Percentiles rank a stretch among this genome's conserved stretches.
These are phyloP conservation scores for Hormiphora californensis DNA, from an alignment of 37 sponge, comb jelly and placozoan genomes.

Conservation along the genomic window DNA sequence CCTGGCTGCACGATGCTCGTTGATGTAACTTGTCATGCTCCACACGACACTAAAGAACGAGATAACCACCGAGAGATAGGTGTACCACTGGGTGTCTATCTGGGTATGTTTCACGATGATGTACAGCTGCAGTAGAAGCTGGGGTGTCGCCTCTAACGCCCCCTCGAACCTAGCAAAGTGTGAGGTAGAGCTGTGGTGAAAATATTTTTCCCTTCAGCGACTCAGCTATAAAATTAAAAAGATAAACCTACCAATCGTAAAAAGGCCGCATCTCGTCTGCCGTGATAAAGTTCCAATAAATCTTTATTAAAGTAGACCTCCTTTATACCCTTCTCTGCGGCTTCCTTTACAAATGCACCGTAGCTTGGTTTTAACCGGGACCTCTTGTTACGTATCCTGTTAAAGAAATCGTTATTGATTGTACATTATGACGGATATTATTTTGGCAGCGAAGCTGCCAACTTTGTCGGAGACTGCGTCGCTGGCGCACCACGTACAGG, in stretches of 20 bases:
- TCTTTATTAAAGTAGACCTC: conserved; percentile 26
- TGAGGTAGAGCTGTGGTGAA: too few species aligned
- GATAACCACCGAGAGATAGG: conserved; percentile 17
- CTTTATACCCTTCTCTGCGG: background rate
- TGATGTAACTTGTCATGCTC: conserved; percentile 37
- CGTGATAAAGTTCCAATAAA: background rate
- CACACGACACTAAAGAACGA: background rate
- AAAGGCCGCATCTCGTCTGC: conserved; percentile 15
- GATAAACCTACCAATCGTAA: background rate
- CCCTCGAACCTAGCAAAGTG: background rate
- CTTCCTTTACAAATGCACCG: conserved; percentile 3
- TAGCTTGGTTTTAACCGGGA: background rate
- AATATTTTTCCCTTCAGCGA: too few species aligned
- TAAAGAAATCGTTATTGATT: too few species aligned
- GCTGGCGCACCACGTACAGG: too few species aligned
- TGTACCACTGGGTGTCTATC: background rate
- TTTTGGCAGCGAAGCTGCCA: too few species aligned
- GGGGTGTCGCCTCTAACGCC: background rate
- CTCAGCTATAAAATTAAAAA: background rate
- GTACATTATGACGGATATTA: too few species aligned
- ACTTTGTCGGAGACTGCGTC: too few species aligned
- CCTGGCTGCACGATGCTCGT: conserved; percentile 29
- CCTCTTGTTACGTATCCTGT: background rate
- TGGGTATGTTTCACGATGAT: background rate
- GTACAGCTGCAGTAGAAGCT: conserved; percentile 23